Percentiles rank a stretch among this genome's conserved stretches.
phyloP scores from a whole-genome alignment of 2,797 vertebrate species.

The Acrossocheilus fasciatus region DNA sequence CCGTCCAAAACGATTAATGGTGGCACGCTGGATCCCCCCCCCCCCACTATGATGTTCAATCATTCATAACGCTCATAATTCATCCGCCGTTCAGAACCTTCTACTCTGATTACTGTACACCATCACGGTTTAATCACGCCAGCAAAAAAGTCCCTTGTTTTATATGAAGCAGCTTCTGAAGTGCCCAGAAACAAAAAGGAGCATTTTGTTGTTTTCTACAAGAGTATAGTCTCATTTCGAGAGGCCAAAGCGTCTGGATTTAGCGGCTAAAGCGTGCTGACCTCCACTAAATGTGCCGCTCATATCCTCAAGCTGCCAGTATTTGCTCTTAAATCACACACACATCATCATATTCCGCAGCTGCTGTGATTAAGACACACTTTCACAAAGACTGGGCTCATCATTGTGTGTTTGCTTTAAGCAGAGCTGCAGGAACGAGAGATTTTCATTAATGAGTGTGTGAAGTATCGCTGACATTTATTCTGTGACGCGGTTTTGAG shows the following conservation, averaged over 20 bases:
- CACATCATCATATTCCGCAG: constrained; percentile 19
- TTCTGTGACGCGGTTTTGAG: constrained; percentile 48
- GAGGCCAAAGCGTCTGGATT: not conserved
- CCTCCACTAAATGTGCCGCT: not conserved
- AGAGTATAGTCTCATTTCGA: not conserved
- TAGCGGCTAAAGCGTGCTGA: not conserved
- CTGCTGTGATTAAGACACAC: constrained; percentile 16
- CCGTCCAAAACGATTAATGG: constrained; percentile 65
- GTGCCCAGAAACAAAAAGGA: not conserved
- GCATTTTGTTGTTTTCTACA: not conserved
- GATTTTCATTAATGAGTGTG: constrained; percentile 64
- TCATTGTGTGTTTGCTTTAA: constrained; percentile 62
- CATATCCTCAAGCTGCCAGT: not conserved
- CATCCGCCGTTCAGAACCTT: constrained; percentile 38
- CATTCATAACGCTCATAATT: constrained; percentile 49
- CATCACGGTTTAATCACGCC: constrained; percentile 45
- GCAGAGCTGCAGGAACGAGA: constrained; percentile 59
- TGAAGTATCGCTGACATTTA: constrained; percentile 69
- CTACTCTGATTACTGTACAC: constrained; percentile 47
- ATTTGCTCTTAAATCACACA: constrained; percentile 19
- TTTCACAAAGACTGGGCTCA: constrained; percentile 46
- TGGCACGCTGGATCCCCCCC: constrained; percentile 27
- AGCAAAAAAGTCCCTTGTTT: not conserved
- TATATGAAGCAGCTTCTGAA: not conserved
- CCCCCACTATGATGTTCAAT: constrained; percentile 64